Conservation (phyloP, 1,140 invertebrate species). For the Camponotus vicinus region DNA sequence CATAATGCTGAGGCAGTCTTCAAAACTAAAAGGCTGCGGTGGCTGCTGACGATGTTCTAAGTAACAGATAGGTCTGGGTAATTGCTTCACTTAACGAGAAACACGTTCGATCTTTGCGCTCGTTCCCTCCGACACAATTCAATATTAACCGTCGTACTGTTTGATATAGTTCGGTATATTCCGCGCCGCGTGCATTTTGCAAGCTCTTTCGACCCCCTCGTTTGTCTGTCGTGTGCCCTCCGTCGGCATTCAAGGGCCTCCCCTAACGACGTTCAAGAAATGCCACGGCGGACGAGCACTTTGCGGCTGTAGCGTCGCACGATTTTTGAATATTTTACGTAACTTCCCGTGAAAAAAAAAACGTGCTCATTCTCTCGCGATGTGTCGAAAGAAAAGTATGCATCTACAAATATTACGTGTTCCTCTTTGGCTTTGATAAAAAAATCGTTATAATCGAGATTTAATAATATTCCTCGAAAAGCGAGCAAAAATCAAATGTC, state of each 20-base stretch:
- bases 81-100: constrained; percentile 85
- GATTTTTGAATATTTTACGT: constrained; percentile 63
- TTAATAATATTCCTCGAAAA: not conserved
- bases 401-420: constrained; percentile 4
- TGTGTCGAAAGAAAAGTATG: constrained; percentile 23
- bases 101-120: constrained; percentile 81
- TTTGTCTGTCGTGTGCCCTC: constrained; percentile 58
- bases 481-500: not conserved
- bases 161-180: constrained; percentile 76
- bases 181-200: constrained; percentile 68
- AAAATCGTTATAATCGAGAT: constrained; percentile 33
- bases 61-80: constrained; percentile 83
- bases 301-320: constrained; percentile 35
- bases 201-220: constrained; percentile 55
- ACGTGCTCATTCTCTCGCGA: not conserved
- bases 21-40: constrained; percentile 82
- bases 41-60: constrained; percentile 81
- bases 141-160: constrained; percentile 79
- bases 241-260: constrained; percentile 59
- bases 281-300: constrained; percentile 43
- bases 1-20: constrained; percentile 79
- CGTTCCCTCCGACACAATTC: constrained; percentile 66
- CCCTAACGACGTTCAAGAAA: constrained; percentile 66
- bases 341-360: constrained; percentile 7
- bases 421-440: constrained; percentile 1